Evolutionary conservation across 2,888 invertebrate species (phyloP).

Genomic region (Ochlodes sylvanus): DNA sequence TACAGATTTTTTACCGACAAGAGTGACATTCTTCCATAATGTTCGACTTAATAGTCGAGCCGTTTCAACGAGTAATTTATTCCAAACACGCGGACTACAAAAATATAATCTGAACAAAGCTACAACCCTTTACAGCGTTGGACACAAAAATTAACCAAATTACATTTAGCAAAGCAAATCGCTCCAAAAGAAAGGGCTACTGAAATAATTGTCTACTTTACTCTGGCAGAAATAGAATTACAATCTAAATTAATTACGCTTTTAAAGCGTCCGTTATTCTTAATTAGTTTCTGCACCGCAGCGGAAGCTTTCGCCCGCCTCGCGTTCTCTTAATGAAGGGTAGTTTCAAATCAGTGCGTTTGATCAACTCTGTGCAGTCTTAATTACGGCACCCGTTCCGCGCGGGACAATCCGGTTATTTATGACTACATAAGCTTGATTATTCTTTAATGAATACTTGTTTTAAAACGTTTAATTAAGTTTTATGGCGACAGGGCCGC

Average conservation of each 20-base stretch:
- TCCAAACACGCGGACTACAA: conserved; percentile 50
- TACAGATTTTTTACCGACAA: conserved; percentile 8
- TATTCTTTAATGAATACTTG: conserved; percentile 86
- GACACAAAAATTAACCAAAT: conserved; percentile 81
- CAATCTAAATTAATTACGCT: conserved; percentile 86
- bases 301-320: conserved; percentile 74
- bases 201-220: conserved; percentile 84
- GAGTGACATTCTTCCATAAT: conserved; percentile 21
- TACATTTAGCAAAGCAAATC: conserved; percentile 80
- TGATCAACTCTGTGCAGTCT: conserved; percentile 85
- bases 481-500: conserved; percentile 85
- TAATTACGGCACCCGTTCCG: conserved; percentile 84
- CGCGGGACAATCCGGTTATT: conserved; percentile 85
- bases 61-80: conserved; percentile 40
- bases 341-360: conserved; percentile 85
- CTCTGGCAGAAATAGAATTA: conserved; percentile 84
- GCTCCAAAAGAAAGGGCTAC: conserved; percentile 83
- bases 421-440: conserved; percentile 86
- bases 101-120: conserved; percentile 50
- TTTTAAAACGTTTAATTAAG: conserved; percentile 86
- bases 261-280: conserved; percentile 86
- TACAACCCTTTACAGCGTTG: conserved; percentile 67
- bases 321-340: conserved; percentile 84
- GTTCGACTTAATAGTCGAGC: conserved; percentile 19
- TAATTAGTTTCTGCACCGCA: conserved; percentile 85